Percentiles rank a stretch among this genome's conserved stretches.
phyloP scores from a whole-genome alignment of 92 coral and sea anemone species.

The Virgularia gustaviana region DNA sequence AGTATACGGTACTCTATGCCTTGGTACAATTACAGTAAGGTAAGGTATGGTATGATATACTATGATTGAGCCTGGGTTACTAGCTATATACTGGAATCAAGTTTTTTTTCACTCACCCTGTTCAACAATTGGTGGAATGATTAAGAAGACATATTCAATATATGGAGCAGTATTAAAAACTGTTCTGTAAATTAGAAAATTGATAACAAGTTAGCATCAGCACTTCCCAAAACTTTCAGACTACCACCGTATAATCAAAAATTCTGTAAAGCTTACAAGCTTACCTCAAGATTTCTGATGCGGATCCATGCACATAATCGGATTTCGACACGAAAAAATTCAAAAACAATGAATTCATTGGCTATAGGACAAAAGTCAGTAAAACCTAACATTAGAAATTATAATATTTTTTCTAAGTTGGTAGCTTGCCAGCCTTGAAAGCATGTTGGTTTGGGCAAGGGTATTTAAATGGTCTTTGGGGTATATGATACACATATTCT shows the following conservation, averaged over 20 bases:
- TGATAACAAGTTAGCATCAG: background rate
- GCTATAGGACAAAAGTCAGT: slow-evolving; percentile 43
- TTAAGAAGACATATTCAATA: slow-evolving; percentile 76
- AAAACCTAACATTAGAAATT: background rate
- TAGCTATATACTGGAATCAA: background rate
- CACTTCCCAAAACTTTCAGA: background rate
- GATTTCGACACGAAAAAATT: slow-evolving; percentile 96
- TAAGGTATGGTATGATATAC: too few relatives aligned
- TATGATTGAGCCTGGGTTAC: background rate
- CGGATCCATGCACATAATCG: slow-evolving; percentile 92
- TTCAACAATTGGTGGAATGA: slow-evolving; percentile 68
- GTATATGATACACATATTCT: too few relatives aligned
- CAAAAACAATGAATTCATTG: slow-evolving; percentile 86
- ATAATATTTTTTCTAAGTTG: background rate
- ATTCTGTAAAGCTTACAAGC: too few relatives aligned
- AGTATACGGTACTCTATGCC: too few relatives aligned
- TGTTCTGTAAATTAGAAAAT: slow-evolving; percentile 72
- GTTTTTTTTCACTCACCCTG: slow-evolving; percentile 70
- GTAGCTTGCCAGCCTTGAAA: background rate
- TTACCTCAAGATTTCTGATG: slow-evolving; percentile 75
- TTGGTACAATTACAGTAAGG: too few relatives aligned
- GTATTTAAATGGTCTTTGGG: too few relatives aligned
- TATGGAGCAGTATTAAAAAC: slow-evolving; percentile 97
- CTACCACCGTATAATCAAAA: background rate
- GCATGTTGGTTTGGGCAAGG: too few relatives aligned